A percentile compares a stretch with the other conserved stretches of the same genome.
phyloP scores from a whole-genome alignment of 2,888 invertebrate genomes.

The Netelia virgata region DNA sequence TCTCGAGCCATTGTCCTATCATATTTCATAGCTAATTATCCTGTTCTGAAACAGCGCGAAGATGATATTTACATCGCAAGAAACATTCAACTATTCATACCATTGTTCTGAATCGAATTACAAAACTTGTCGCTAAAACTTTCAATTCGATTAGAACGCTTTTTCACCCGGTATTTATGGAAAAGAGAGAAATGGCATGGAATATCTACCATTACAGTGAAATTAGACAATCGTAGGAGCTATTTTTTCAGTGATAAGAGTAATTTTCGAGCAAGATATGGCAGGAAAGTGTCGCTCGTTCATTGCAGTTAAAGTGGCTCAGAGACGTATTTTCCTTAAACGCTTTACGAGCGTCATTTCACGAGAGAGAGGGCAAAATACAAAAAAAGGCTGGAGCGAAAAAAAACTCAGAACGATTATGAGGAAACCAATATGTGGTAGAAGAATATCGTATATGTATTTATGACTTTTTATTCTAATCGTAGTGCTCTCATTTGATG shows the following conservation, averaged over 20 bases:
- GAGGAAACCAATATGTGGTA: no score
- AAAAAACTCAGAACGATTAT: neutral
- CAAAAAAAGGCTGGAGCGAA: neutral
- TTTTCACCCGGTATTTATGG: no score
- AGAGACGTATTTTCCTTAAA: constrained; percentile 1
- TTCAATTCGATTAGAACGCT: neutral
- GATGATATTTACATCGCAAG: neutral
- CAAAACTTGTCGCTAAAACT: neutral
- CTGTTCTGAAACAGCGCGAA: constrained; percentile 1
- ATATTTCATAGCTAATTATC: constrained; percentile 3
- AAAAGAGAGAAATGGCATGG: no score
- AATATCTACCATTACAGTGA: no score
- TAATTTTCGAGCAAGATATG: neutral
- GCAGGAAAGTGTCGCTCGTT: neutral
- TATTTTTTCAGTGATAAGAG: neutral
- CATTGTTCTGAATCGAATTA: neutral
- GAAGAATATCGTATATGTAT: no score
- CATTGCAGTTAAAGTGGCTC: neutral
- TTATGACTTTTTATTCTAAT: no score
- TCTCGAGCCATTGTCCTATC: constrained; percentile 19
- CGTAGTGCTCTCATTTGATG: no score
- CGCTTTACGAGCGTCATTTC: neutral
- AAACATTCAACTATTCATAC: neutral
- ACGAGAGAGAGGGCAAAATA: neutral
- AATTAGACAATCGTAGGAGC: no score